phyloP scores from a whole-genome alignment of 2,113 vertebrate species.

The Rhineura floridana region DNA sequence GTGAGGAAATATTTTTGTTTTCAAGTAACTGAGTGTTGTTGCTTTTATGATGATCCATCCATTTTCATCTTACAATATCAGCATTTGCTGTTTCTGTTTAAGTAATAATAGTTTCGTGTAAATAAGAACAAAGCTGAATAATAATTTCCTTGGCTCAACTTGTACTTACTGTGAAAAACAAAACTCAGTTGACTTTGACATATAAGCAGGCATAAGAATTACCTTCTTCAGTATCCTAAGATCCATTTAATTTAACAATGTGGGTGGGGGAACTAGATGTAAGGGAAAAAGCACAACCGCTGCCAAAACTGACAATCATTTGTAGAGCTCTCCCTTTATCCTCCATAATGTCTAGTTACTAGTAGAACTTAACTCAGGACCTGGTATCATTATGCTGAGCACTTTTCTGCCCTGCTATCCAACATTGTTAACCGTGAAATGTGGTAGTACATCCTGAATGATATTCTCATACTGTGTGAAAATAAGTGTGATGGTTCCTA shows the following conservation, averaged over 20 bases:
- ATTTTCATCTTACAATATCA: not conserved
- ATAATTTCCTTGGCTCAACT: not conserved
- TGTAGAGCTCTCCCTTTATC: not conserved
- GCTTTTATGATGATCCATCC: not conserved
- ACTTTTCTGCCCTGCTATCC: not conserved
- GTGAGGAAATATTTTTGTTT: not conserved
- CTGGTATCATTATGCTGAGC: not conserved
- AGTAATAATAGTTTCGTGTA: not conserved
- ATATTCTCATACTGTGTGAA: conserved; percentile 17
- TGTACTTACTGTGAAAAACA: not conserved
- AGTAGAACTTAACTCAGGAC: not conserved
- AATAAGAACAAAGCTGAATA: not conserved
- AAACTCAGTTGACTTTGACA: not conserved
- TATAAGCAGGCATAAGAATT: not conserved
- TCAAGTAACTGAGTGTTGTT: not conserved
- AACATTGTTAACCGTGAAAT: not conserved
- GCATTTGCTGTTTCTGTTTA: not conserved
- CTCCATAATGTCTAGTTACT: not conserved
- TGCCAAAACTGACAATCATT: not conserved
- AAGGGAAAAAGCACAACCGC: not conserved
- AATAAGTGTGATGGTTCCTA: not conserved
- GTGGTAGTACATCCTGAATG: conserved; percentile 5
- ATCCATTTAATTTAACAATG: not conserved
- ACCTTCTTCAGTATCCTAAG: not conserved
- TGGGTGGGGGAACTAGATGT: not conserved